These are phyloP conservation scores for Willowsia nigromaculata DNA, from an alignment of 2,888 invertebrate species.

Conservation along the genomic window DNA sequence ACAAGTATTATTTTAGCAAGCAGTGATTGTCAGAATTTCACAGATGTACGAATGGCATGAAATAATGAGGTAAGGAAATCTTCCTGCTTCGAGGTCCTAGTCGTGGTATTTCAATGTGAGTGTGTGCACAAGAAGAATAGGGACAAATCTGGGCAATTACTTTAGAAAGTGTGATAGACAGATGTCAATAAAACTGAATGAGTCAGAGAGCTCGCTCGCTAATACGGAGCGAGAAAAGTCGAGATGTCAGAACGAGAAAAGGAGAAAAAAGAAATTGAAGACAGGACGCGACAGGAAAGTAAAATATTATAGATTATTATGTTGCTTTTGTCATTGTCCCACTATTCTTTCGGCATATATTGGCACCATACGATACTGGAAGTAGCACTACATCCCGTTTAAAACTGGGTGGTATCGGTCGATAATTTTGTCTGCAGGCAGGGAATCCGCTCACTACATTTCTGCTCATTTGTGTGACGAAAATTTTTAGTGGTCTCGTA, in stretches of 20 bases:
- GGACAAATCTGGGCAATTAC: slow-evolving; percentile 58
- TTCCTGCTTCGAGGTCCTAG: no score
- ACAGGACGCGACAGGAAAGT: slow-evolving; percentile 22
- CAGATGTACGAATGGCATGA: no score
- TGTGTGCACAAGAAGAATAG: background rate
- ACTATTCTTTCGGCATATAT: background rate
- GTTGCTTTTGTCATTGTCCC: background rate
- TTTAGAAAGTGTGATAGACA: slow-evolving; percentile 63
- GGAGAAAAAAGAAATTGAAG: slow-evolving; percentile 33
- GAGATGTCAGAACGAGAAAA: background rate
- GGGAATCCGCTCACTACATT: background rate
- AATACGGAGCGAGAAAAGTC: slow-evolving; percentile 24
- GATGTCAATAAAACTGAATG: slow-evolving; percentile 66
- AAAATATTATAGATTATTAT: background rate
- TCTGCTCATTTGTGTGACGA: no score
- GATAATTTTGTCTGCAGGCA: background rate
- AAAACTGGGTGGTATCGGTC: background rate
- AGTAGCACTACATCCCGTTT: background rate
- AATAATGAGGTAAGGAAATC: no score
- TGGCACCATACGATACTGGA: background rate
- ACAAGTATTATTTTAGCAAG: no score
- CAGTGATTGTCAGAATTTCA: no score
- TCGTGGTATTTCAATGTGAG: background rate
- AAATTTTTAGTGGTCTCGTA: no score
- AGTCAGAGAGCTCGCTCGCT: slow-evolving; percentile 5